A percentile compares a stretch with the other conserved stretches of the same genome.
These are phyloP conservation scores for Cynopterus brachyotis DNA, from an alignment of 2,113 vertebrate species.

Conservation along the genomic window DNA sequence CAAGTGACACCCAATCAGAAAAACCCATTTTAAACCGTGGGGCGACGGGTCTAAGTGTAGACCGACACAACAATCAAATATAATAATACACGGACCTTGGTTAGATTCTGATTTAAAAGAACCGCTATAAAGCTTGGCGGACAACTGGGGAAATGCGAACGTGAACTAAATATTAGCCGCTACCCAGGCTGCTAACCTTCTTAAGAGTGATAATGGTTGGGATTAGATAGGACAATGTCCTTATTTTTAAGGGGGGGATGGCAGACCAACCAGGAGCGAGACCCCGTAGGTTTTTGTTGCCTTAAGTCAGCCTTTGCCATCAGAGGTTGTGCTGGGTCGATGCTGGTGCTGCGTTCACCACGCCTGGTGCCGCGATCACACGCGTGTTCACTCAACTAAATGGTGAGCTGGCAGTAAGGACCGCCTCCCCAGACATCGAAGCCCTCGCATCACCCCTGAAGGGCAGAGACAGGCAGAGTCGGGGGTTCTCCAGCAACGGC, in stretches of 20 bases:
- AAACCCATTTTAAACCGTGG: neutral
- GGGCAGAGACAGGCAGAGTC: neutral
- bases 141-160: neutral
- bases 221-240: neutral
- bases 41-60: neutral
- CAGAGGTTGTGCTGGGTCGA: accelerated
- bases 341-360: no score
- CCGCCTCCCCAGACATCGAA: neutral
- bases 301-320: neutral
- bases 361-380: accelerated
- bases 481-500: neutral
- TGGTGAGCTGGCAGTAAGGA: accelerated
- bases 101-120: neutral
- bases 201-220: no score
- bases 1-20: neutral
- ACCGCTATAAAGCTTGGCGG: neutral
- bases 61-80: neutral
- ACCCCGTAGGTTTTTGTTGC: accelerated
- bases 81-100: neutral
- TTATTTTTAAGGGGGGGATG: neutral
- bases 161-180: neutral
- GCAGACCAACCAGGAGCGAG: neutral
- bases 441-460: neutral
- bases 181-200: neutral
- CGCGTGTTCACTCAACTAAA: neutral